These are phyloP conservation scores for Gymnocephalus cernua DNA, from an alignment of 2,113 vertebrate genomes.

Conservation along the genomic window DNA sequence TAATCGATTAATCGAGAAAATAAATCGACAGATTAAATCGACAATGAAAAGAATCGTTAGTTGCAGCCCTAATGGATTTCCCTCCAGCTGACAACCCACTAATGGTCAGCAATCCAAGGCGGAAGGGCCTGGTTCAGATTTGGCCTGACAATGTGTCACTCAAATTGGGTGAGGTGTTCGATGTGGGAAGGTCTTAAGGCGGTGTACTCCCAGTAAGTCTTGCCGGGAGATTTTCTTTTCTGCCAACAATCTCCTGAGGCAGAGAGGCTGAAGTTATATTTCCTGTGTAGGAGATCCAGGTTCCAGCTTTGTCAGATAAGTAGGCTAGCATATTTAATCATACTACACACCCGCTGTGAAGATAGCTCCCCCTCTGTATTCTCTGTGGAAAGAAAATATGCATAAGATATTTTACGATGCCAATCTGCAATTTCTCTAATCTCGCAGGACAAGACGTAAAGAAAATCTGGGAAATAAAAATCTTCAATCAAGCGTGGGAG, in stretches of 20 bases:
- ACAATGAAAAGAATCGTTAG: no score
- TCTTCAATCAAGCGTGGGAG: background rate
- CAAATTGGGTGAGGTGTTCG: background rate
- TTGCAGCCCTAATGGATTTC: background rate
- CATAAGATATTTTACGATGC: background rate
- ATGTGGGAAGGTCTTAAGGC: constrained; percentile 18
- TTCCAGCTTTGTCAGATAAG: constrained; percentile 38
- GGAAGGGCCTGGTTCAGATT: constrained; percentile 13
- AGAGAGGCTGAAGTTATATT: constrained; percentile 54
- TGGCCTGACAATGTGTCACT: background rate
- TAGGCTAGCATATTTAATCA: constrained; percentile 15
- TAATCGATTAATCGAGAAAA: no score
- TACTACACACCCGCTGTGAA: background rate
- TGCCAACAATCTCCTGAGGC: constrained; percentile 37
- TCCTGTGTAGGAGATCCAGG: constrained; percentile 49
- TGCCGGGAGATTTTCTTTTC: constrained; percentile 27
- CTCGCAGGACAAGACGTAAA: background rate
- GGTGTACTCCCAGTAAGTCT: constrained; percentile 47
- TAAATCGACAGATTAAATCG: no score
- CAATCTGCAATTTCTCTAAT: background rate
- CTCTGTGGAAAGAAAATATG: constrained; percentile 2
- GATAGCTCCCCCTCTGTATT: background rate
- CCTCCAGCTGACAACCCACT: background rate
- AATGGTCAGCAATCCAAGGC: constrained; percentile 14
- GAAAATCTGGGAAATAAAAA: background rate